Conservation (phyloP, 92 coral and sea anemone species). For the Desmophyllum pertusum region DNA sequence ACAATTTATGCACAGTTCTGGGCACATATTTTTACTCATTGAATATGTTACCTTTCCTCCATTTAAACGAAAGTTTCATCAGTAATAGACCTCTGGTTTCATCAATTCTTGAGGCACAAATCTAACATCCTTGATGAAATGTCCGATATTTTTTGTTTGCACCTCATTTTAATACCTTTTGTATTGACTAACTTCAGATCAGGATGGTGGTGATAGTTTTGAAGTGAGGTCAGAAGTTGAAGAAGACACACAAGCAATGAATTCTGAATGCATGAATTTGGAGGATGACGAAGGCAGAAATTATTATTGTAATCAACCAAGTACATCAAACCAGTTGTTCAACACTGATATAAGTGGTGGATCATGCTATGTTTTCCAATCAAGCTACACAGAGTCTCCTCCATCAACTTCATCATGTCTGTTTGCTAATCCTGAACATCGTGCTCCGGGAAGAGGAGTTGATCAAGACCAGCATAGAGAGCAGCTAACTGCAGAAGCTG, state of each 20-base stretch:
- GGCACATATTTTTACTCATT: too few relatives aligned
- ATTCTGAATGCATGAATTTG: background rate
- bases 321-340: slow-evolving; percentile 10
- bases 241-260: background rate
- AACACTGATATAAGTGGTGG: slow-evolving; percentile 6
- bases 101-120: too few relatives aligned
- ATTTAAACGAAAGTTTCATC: too few relatives aligned
- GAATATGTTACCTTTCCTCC: too few relatives aligned
- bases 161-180: background rate
- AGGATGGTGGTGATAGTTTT: slow-evolving; percentile 9
- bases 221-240: slow-evolving; percentile 8
- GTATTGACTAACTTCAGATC: slow-evolving; percentile 10
- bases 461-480: slow-evolving; percentile 11
- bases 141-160: too few relatives aligned
- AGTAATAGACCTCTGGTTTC: too few relatives aligned
- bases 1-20: too few relatives aligned
- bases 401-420: slow-evolving; percentile 1
- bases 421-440: background rate
- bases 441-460: background rate
- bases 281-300: background rate
- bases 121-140: too few relatives aligned
- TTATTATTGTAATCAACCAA: background rate
- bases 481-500: slow-evolving; percentile 25
- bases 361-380: slow-evolving; percentile 13
- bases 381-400: slow-evolving; percentile 5